Percentiles rank a stretch among this genome's conserved stretches.
Evolutionary conservation across 2,888 invertebrate species (phyloP).

Genomic region (Ecdyonurus torrentis): DNA sequence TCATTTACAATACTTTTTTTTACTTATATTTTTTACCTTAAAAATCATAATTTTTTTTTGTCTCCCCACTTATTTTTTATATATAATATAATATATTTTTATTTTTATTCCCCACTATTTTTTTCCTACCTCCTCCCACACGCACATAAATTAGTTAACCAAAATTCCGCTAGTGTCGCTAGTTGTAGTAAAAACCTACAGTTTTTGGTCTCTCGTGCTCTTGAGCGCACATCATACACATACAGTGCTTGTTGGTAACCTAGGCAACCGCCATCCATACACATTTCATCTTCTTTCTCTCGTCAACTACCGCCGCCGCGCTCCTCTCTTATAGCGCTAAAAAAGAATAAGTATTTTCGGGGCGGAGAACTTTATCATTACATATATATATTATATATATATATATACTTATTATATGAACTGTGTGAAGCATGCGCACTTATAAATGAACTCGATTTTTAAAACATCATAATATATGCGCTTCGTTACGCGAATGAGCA

Average conservation of each 20-base stretch:
- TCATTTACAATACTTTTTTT: no score
- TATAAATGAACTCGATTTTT: neutral
- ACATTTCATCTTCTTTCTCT: no score
- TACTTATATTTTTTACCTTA: no score
- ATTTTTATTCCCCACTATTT: neutral
- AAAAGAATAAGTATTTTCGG: neutral
- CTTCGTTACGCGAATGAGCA: neutral
- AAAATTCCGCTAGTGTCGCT: neutral
- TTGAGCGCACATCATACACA: no score
- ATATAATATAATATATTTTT: no score
- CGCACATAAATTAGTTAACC: neutral
- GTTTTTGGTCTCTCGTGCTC: no score
- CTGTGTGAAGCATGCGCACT: neutral
- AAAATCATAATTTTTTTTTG: no score
- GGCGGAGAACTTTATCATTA: neutral
- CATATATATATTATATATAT: no score
- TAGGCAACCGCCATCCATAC: neutral
- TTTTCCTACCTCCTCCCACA: neutral
- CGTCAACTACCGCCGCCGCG: neutral
- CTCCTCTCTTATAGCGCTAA: neutral
- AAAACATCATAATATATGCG: neutral
- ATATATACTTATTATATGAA: no score
- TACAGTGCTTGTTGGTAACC: neutral
- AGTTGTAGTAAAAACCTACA: neutral
- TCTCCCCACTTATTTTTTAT: neutral